Evolutionary conservation across 1,140 invertebrate genomes (phyloP), one percentile per base, ranked within the genome.

Genomic region (Drosophila rufa): DNA sequence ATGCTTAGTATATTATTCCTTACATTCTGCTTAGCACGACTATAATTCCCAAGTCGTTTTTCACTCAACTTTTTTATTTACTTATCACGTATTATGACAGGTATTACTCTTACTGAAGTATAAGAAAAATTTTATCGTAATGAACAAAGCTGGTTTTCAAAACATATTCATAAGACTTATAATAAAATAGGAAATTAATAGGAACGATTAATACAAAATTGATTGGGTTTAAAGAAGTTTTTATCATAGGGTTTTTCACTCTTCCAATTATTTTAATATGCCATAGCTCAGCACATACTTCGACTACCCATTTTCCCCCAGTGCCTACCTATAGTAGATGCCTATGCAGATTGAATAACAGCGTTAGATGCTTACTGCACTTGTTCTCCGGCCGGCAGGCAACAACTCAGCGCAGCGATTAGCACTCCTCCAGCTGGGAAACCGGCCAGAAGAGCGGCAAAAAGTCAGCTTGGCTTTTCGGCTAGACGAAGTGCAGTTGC

Each of bases 271-370:
- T 36, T 33, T 36, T 19, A 2, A 17, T 5, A 15, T 9, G 2
- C 17, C 12, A 38, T 12, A 55, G 9, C 33, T 38, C 17, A 9
- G 1, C 15, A 22, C 9, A 12, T 7, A 15, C 15, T 55, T 7
- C 22, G 4, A 22, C 33, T 8, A 4, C 33, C 2, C 5, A 2
- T 33, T 51, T 50, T 12, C 12, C 8, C 17, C 0, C 68, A 40
- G 64, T 47, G 64, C 25, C 12, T 17, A 12, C 2, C 22, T 40
- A 57, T 36, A 68, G 45, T 38, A 38, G 43, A 56, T 56, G 51
- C 51, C 65, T 83, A 83, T 89, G 83, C 83, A 86, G 81, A 86
- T 86, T 86, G 76, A 83, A 86, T 83, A 86, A 87, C 83, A 82
- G 76, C 83, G 70, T 61, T 87, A 33, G 48, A 51, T 79, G 47